Base-by-base conservation (phyloP, 2,113 vertebrate genomes). In the Pterocles gutturalis region DNA sequence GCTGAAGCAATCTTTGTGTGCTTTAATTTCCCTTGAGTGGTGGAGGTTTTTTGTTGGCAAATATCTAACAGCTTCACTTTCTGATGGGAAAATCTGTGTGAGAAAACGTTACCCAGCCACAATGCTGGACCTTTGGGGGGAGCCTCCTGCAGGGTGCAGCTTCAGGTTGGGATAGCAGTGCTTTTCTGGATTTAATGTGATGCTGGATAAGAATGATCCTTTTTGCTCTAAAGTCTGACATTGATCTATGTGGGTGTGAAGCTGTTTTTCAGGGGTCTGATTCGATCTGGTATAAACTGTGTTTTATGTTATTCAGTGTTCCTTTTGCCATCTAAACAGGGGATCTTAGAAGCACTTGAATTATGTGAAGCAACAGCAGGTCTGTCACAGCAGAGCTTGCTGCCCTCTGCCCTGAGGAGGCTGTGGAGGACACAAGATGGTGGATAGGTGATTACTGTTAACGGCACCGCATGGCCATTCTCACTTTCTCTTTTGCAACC, bases 31-130 rank as follows among this genome's bases (percentile, higher is more conserved):
- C 75, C 71, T 71, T 75, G 76, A 92, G 83, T 67, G 51, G 85
- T 82, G 61, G 51, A 80, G 67, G 80, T 88, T 57, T 90, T 62
- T 80, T 93, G 85, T 71, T 93, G 95, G 90, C 80, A 89, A 94
- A 55, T 58, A 41, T 81, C 43, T 66, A 73, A 78, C 38, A 78
- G 80, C 92, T 94, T 91, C n/a, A 16, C 61, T 95, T 87, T 89
- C 55, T 89, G 92, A 36, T 93, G 91, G 83, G 96, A 93, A 96
- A 90, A 84, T 91, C 71, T 55, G 38, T 81, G 89, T 96, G 95
- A 89, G 95, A 93, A 92, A 84, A 87, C 57, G 86, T 86, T 45
- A 72, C 60, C 45, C 88, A 71, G 76, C 15, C 33, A 43, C 72
- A 64, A 3, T 36, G 90, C n/a, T 81, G 61, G 64, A 78, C 65